Evolutionary conservation across 2,797 vertebrate species (phyloP).

Genomic region (Scyliorhinus canicula): DNA sequence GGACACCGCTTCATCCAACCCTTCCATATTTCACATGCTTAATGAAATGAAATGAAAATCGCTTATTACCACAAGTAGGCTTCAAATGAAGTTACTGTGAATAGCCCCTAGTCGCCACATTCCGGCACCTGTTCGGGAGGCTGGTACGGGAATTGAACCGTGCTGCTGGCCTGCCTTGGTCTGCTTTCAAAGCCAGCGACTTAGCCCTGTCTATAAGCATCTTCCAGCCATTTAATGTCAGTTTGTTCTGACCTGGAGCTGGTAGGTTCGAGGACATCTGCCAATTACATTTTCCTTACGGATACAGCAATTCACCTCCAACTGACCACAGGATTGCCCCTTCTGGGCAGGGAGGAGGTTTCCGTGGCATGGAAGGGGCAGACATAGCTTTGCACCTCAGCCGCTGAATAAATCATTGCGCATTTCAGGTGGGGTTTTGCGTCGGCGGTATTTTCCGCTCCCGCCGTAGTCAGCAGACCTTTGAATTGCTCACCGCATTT

Average conservation of each 20-base stretch:
- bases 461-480: too few relatives aligned
- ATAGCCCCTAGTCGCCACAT: too few relatives aligned
- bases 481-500: too few relatives aligned
- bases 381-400: background rate
- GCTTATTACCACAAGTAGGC: too few relatives aligned
- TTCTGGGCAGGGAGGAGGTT: background rate
- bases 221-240: background rate
- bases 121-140: too few relatives aligned
- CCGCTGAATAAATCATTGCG: background rate
- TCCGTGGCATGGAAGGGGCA: background rate
- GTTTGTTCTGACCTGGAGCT: background rate
- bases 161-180: too few relatives aligned
- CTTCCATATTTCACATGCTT: background rate
- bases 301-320: background rate
- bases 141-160: too few relatives aligned
- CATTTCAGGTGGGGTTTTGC: background rate
- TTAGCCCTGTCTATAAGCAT: too few relatives aligned
- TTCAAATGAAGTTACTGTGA: too few relatives aligned
- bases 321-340: background rate
- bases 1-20: background rate
- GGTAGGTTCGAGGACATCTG: background rate
- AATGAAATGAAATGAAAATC: too few relatives aligned
- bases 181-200: too few relatives aligned
- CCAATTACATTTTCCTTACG: background rate
- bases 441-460: too few relatives aligned